Conservation (phyloP, 2,888 invertebrate genomes). For the Drosophila vallismaia region DNA sequence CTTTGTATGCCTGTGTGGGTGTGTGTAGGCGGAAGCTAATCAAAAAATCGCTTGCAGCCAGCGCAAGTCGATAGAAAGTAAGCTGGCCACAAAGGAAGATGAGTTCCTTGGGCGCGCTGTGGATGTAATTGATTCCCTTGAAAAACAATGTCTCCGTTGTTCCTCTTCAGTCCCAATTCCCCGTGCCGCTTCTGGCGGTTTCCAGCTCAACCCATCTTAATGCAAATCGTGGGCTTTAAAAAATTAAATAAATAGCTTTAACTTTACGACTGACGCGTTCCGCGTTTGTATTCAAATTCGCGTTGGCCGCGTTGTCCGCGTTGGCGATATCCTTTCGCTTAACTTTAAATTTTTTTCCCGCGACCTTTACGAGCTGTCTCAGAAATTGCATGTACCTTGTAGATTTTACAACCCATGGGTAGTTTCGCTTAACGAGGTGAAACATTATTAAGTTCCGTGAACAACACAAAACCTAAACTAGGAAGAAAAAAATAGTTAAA, state of each 20-base stretch:
- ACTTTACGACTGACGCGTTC: constrained; percentile 65
- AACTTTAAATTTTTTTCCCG: constrained; percentile 7
- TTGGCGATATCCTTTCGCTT: constrained; percentile 32
- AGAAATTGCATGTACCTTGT: constrained; percentile 35
- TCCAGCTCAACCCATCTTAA: neutral
- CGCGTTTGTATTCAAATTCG: constrained; percentile 17
- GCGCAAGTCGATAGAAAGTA: constrained; percentile 7
- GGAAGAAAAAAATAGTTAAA: too few relatives aligned
- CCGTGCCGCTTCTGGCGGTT: constrained; percentile 21
- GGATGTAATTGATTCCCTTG: constrained; percentile 64
- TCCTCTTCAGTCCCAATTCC: constrained; percentile 18
- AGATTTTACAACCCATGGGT: constrained; percentile 4
- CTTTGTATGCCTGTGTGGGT: neutral
- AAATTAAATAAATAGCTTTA: constrained; percentile 64
- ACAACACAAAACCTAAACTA: neutral
- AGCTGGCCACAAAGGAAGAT: constrained; percentile 22
- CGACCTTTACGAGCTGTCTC: constrained; percentile 63
- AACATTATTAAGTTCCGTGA: neutral
- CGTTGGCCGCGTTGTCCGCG: constrained; percentile 13
- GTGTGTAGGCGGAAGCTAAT: constrained; percentile 69
- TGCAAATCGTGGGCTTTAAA: constrained; percentile 44
- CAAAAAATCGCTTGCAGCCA: constrained; percentile 69
- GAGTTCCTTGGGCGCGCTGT: constrained; percentile 37
- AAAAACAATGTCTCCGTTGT: constrained; percentile 53
- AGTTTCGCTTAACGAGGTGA: constrained; percentile 8